Evolutionary conservation across 2,888 invertebrate genomes (phyloP).

Genomic region (Thera britannica): DNA sequence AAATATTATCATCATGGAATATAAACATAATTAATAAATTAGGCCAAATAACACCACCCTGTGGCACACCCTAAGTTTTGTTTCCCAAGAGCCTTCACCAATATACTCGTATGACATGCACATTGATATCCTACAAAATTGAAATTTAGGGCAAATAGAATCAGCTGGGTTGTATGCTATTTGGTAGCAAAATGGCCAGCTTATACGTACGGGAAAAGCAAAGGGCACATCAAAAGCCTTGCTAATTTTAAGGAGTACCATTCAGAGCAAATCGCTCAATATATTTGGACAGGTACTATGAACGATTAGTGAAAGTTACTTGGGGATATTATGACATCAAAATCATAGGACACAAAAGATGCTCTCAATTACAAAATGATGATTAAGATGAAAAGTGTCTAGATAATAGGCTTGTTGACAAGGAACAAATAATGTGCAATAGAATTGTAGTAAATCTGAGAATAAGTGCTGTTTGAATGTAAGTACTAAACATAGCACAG

Average conservation of each 20-base stretch:
- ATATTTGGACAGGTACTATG: too few relatives aligned
- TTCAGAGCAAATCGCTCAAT: background rate
- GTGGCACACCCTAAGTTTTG: constrained; percentile 17
- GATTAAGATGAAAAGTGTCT: background rate
- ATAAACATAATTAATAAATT: constrained; percentile 16
- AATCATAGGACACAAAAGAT: background rate
- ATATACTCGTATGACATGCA: constrained; percentile 4
- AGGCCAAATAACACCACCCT: constrained; percentile 27
- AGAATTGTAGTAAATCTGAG: background rate
- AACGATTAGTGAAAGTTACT: too few relatives aligned
- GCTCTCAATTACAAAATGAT: background rate
- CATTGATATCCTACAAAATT: background rate
- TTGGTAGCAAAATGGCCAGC: background rate
- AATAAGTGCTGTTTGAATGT: background rate
- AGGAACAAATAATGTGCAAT: constrained; percentile 1
- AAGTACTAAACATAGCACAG: background rate
- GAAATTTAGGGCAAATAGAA: background rate
- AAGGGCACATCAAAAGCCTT: constrained; percentile 3
- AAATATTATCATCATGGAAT: background rate
- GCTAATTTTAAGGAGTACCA: background rate
- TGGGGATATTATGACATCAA: background rate
- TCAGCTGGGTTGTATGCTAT: background rate
- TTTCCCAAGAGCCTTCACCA: constrained; percentile 14
- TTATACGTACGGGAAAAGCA: background rate
- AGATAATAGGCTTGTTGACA: constrained; percentile 1